Percentiles rank a stretch among this genome's conserved stretches.
These are phyloP conservation scores for Cheirogaleus major DNA, from an alignment of 2,797 vertebrate species.

Conservation along the genomic window DNA sequence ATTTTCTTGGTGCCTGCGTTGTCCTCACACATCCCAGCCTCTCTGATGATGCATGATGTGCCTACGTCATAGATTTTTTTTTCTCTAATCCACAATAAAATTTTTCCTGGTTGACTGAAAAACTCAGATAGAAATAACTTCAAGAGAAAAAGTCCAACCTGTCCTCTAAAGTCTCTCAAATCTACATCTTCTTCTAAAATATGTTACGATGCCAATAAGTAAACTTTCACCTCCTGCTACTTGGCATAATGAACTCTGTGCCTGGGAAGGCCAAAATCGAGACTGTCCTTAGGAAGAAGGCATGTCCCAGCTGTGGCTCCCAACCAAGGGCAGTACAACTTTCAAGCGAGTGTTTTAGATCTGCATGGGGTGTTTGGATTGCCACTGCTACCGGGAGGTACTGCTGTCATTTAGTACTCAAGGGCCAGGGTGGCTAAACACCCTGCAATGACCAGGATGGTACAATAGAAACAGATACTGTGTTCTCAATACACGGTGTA, in stretches of 20 bases:
- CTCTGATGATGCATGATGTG: neutral
- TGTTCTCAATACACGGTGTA: neutral
- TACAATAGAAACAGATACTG: neutral
- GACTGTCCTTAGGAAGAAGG: neutral
- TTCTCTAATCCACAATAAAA: neutral
- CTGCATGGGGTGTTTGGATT: neutral
- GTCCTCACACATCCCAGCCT: neutral
- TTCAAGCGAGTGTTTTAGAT: neutral
- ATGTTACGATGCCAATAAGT: neutral
- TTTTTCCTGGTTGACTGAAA: neutral
- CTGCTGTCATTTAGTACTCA: neutral
- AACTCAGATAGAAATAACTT: constrained; percentile 28
- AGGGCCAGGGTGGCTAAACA: neutral
- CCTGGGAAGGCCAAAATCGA: neutral
- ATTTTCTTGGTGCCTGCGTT: neutral
- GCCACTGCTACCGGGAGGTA: neutral
- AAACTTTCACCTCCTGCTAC: neutral
- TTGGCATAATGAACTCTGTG: neutral
- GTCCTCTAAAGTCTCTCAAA: neutral
- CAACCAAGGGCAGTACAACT: neutral
- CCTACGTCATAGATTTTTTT: neutral
- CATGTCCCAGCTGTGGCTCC: neutral
- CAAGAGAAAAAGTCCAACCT: neutral
- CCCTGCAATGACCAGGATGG: neutral
- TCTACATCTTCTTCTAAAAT: neutral